A percentile compares a stretch with the other conserved stretches of the same genome.
Evolutionary conservation across 2,113 vertebrate species (phyloP).

Genomic region (Crocuta crocuta): DNA sequence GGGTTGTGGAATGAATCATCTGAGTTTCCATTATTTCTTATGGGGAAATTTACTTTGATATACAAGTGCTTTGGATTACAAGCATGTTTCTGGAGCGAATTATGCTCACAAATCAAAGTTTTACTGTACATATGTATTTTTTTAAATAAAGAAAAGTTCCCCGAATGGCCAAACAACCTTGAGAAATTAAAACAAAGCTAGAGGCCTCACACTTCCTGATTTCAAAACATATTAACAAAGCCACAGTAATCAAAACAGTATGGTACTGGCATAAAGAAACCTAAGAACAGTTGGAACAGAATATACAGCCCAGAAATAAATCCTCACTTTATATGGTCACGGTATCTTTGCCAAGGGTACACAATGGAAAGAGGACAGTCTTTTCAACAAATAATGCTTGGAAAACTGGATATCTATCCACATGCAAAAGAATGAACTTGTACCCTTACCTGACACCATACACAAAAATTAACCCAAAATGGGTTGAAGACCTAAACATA

Average conservation of each 20-base stretch:
- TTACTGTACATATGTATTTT: no score
- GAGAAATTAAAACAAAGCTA: background rate
- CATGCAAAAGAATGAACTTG: background rate
- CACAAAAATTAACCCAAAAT: background rate
- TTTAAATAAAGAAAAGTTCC: background rate
- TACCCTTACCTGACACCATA: background rate
- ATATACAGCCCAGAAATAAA: background rate
- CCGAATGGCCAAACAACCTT: background rate
- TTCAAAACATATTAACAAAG: background rate
- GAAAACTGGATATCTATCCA: background rate
- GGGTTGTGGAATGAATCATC: no score
- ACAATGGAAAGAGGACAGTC: background rate
- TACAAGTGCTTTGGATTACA: no score
- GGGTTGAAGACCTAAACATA: background rate
- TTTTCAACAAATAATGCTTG: background rate
- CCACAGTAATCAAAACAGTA: background rate
- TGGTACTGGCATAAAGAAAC: background rate
- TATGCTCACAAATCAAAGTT: no score
- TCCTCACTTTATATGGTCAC: background rate
- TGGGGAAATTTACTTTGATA: no score
- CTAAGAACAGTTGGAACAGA: background rate
- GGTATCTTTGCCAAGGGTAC: background rate
- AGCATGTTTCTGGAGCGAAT: no score
- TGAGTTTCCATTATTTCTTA: no score
- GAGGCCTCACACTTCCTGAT: background rate